Evolutionary conservation across 1,140 invertebrate genomes (phyloP).

Genomic region (Spodoptera frugiperda): DNA sequence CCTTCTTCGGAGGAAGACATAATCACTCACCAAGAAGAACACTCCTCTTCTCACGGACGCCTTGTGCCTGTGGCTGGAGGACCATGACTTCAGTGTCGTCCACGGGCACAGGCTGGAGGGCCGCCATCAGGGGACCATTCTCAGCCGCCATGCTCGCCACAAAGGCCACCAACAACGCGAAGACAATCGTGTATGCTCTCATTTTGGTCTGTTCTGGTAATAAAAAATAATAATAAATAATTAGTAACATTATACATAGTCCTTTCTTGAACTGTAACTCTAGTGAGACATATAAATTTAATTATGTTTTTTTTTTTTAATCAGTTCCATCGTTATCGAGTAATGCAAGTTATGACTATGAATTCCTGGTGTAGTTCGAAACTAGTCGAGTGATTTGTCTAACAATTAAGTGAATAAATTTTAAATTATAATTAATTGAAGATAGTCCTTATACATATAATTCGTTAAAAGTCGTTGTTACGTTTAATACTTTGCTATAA

Average conservation of each 20-base stretch:
- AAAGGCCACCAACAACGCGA: slow-evolving; percentile 65
- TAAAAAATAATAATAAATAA: slow-evolving; percentile 8
- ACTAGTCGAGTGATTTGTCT: too few relatives aligned
- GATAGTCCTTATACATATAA: too few relatives aligned
- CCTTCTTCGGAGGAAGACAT: neutral
- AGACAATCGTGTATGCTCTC: slow-evolving; percentile 65
- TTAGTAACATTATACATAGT: neutral
- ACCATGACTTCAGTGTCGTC: slow-evolving; percentile 37
- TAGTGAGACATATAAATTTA: too few relatives aligned
- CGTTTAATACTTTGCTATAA: too few relatives aligned
- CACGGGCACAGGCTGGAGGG: slow-evolving; percentile 49
- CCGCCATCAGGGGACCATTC: slow-evolving; percentile 57
- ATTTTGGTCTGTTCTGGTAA: slow-evolving; percentile 60
- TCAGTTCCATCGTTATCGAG: too few relatives aligned
- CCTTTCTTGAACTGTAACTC: neutral
- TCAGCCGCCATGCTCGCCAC: slow-evolving; percentile 63
- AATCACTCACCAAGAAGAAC: slow-evolving; percentile 54
- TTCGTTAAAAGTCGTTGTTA: too few relatives aligned
- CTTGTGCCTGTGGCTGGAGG: slow-evolving; percentile 23
- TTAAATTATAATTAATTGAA: too few relatives aligned
- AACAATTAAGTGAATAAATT: too few relatives aligned
- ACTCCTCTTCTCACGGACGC: slow-evolving; percentile 55
- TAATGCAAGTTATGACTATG: neutral
- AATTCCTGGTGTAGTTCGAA: too few relatives aligned
- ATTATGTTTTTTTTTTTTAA: too few relatives aligned